Evolutionary conservation across 2,888 invertebrate species (phyloP).

Genomic region (Thalpophila matura): DNA sequence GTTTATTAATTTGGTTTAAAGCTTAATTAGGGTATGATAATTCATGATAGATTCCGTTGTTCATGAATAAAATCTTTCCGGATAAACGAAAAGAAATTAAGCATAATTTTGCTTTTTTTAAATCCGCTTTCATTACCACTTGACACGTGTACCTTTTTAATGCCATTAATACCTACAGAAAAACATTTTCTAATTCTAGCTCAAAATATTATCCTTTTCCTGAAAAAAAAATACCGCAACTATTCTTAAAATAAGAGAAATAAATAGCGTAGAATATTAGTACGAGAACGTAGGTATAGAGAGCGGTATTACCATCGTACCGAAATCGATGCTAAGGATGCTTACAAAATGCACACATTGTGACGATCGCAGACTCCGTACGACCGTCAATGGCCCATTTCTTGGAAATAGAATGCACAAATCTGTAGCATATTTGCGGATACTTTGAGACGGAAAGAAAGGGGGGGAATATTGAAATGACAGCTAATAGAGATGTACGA

Average conservation of each 20-base stretch:
- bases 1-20: too few relatives aligned
- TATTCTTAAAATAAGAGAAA: not conserved
- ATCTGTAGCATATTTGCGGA: constrained; percentile 12
- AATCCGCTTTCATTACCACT: too few relatives aligned
- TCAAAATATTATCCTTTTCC: not conserved
- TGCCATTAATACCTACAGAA: too few relatives aligned
- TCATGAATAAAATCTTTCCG: too few relatives aligned
- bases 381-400: constrained; percentile 11
- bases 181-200: not conserved
- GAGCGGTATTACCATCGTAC: constrained; percentile 1
- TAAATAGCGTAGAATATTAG: constrained; percentile 7
- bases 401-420: constrained; percentile 26
- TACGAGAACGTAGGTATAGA: not conserved
- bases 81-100: too few relatives aligned
- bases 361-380: constrained; percentile 25
- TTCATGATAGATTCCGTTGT: too few relatives aligned
- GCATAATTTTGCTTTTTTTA: too few relatives aligned
- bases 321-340: constrained; percentile 15
- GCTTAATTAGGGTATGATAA: too few relatives aligned
- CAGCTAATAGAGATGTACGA: too few relatives aligned
- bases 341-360: constrained; percentile 18
- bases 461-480: too few relatives aligned
- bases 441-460: too few relatives aligned
- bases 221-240: not conserved
- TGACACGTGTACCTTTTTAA: too few relatives aligned